Base-by-base conservation (phyloP, 2,797 vertebrate species). In the Borostomias antarcticus region DNA sequence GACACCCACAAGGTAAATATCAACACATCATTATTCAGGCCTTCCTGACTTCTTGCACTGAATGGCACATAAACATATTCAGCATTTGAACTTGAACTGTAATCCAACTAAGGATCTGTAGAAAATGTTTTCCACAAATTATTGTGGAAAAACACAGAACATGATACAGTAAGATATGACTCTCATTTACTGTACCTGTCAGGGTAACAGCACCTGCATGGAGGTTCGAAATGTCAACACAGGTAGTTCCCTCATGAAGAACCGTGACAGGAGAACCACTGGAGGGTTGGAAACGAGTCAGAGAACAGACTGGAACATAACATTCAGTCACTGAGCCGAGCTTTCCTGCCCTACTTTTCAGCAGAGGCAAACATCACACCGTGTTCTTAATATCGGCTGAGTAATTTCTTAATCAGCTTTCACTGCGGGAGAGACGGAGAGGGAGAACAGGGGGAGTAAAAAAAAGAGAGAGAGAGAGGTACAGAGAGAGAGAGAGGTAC, bases 321-420 rank as follows among this genome's bases (percentile, higher is more conserved):
- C 53, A 4, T 75, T 77, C 56, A 72, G 53, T 77, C 62, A 69
- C 29, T 70, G 0, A 73, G n/a, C 48, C 1, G 15, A 54, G 13
- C 26, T 9, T 73, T 74, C 50, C 35, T 60, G 66, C 13, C 37
- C 37, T 59, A 23, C 65, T 74, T 81, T 86, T 75, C 56, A 73
- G 63, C 61, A 73, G 81, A 79, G 85, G 73, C 63, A 64, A 2
- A 32, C 43, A 81, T 68, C 30, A 19, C 54, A 83, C 78, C 77
- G 77, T 80, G 74, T 57, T 57, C 43, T 66, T 57, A 82, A 85
- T 84, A n/a, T 80, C 79, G 78, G 77, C 65, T 76, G 43, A 83
- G 77, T 66, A 68, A 72, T 81, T 68, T 66, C 73, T 77, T 77
- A 81, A 88, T 87, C 80, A 53, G 70, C 83, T 86, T 72, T 62